phyloP scores from a whole-genome alignment of 1,140 invertebrate species.

The Muscidifurax raptorellus region DNA sequence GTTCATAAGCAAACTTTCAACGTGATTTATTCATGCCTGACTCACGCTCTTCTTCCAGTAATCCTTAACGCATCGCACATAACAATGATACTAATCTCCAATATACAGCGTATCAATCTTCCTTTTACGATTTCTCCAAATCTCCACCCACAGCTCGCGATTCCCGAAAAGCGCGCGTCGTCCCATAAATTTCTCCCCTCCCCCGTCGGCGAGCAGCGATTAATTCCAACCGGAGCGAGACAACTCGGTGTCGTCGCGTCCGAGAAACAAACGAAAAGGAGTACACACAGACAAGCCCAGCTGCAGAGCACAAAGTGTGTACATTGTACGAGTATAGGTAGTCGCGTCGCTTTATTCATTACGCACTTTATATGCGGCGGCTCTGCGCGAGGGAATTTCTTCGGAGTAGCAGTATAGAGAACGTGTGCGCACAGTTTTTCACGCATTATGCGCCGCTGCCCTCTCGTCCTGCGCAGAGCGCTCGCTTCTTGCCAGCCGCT shows the following conservation, averaged over 20 bases:
- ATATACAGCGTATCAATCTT: neutral
- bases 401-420: neutral
- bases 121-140: too few relatives aligned
- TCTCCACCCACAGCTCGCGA: neutral
- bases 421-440: slow-evolving; percentile 36
- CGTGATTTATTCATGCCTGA: neutral
- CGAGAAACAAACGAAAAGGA: neutral
- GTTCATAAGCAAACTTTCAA: neutral
- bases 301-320: neutral
- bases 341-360: slow-evolving; percentile 43
- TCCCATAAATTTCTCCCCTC: neutral
- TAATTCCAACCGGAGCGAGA: neutral
- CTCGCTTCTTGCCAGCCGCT: neutral
- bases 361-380: slow-evolving; percentile 41
- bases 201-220: neutral
- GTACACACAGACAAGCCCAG: neutral
- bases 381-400: slow-evolving; percentile 12
- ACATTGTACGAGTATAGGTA: neutral
- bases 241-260: neutral
- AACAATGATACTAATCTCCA: neutral
- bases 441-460: neutral
- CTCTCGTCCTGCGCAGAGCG: neutral
- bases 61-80: too few relatives aligned
- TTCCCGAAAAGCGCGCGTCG: neutral
- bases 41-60: neutral